Conservation (phyloP, 1,140 invertebrate species). For the Pseudomyrmex concolor region DNA sequence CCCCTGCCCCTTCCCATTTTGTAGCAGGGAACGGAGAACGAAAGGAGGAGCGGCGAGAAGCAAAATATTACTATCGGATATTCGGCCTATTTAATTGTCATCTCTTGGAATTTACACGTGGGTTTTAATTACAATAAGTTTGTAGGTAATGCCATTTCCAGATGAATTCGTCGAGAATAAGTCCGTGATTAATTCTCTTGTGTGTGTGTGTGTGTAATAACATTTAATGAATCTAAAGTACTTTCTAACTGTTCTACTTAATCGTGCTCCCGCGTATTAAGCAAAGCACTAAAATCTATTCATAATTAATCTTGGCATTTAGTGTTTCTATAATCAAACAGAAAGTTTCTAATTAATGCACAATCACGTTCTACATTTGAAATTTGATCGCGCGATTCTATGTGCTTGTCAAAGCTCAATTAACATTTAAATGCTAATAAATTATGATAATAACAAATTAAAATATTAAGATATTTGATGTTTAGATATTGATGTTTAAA, state of each 20-base stretch:
- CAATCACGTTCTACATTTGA: conserved; percentile 17
- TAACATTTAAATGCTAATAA: not conserved
- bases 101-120: not conserved
- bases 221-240: conserved; percentile 36
- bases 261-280: not conserved
- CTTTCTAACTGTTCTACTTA: conserved; percentile 32
- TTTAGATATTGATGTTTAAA: no score
- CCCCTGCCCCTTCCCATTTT: not conserved
- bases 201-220: conserved; percentile 43
- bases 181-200: conserved; percentile 28
- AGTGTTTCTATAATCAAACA: conserved; percentile 35
- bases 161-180: not conserved
- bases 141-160: conserved; percentile 16
- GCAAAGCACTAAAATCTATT: conserved; percentile 16
- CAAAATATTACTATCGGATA: not conserved
- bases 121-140: conserved; percentile 12
- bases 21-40: not conserved
- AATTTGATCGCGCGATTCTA: not conserved
- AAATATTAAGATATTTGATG: no score
- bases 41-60: not conserved
- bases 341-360: conserved; percentile 43
- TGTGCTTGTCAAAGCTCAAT: not conserved
- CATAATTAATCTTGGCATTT: not conserved
- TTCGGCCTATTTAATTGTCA: not conserved
- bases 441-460: not conserved